These are phyloP conservation scores for Deroplatys truncata DNA, from an alignment of 2,888 invertebrate genomes.

Conservation along the genomic window DNA sequence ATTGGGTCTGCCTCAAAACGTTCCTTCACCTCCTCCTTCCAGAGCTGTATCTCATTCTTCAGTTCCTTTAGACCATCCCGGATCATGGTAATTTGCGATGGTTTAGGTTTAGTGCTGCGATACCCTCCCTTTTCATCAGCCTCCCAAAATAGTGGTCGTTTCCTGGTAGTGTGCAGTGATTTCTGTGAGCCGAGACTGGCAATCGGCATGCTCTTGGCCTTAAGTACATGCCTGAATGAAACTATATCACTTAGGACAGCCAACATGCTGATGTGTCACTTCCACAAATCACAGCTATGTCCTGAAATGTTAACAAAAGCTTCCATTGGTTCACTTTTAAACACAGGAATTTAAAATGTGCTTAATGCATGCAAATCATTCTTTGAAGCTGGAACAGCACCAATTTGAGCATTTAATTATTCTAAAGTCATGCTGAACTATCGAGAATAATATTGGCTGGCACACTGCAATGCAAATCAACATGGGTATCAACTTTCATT, in stretches of 20 bases:
- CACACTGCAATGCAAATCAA: no score
- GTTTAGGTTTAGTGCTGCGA: slow-evolving; percentile 41
- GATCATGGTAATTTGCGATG: slow-evolving; percentile 52
- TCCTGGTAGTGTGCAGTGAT: neutral
- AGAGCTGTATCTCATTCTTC: slow-evolving; percentile 61
- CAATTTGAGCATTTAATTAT: no score
- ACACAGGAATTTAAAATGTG: no score
- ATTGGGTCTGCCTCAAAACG: slow-evolving; percentile 59
- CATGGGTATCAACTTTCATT: no score
- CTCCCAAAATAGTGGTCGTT: slow-evolving; percentile 50
- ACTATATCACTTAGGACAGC: neutral
- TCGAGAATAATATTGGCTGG: no score
- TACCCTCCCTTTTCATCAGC: slow-evolving; percentile 59
- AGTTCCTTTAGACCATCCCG: slow-evolving; percentile 62
- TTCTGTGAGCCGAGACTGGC: neutral
- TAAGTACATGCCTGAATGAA: neutral
- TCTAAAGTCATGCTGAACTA: no score
- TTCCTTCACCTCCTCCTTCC: slow-evolving; percentile 64
- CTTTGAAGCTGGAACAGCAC: no score
- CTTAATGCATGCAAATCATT: no score
- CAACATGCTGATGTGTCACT: neutral
- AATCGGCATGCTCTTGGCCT: neutral
- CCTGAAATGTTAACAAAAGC: neutral
- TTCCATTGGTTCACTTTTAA: no score
- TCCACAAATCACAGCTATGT: neutral